A percentile compares a stretch with the other conserved stretches of the same genome.
Evolutionary conservation across 1,140 invertebrate species (phyloP).

Genomic region (Oryzaephilus surinamensis): DNA sequence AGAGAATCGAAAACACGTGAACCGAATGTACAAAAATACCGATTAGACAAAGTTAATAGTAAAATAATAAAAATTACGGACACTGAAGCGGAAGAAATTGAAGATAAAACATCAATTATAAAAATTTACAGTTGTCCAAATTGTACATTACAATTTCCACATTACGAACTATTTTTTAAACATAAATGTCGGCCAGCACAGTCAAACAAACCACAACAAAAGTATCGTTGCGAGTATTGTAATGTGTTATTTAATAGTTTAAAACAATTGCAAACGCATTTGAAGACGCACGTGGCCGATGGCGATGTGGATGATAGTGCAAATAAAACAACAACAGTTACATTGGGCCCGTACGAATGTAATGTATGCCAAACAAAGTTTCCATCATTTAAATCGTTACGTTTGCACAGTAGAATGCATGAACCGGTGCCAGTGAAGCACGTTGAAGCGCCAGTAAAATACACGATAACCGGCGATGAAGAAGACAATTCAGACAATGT

Average conservation of each 20-base stretch:
- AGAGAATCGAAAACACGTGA: slow-evolving; percentile 5
- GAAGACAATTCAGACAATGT: slow-evolving; percentile 14
- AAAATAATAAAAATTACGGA: slow-evolving; percentile 13
- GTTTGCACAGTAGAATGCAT: slow-evolving; percentile 61
- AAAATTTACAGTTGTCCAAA: slow-evolving; percentile 23
- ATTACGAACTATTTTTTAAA: slow-evolving; percentile 21
- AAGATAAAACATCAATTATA: slow-evolving; percentile 15
- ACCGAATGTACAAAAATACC: slow-evolving; percentile 13
- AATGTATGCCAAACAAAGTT: slow-evolving; percentile 55
- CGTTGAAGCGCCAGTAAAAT: slow-evolving; percentile 40
- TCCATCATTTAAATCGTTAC: slow-evolving; percentile 52
- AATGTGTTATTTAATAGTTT: slow-evolving; percentile 37
- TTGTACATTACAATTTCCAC: slow-evolving; percentile 26
- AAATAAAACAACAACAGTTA: background rate
- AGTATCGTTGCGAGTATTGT: slow-evolving; percentile 40
- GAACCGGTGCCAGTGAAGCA: slow-evolving; percentile 46
- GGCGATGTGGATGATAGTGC: slow-evolving; percentile 21
- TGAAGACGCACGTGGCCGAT: slow-evolving; percentile 36
- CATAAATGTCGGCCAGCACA: slow-evolving; percentile 21
- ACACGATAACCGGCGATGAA: slow-evolving; percentile 27
- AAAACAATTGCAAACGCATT: slow-evolving; percentile 40
- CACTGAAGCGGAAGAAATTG: slow-evolving; percentile 11
- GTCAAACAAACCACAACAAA: slow-evolving; percentile 22
- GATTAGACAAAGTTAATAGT: slow-evolving; percentile 11
- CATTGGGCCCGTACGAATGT: slow-evolving; percentile 36